Evolutionary conservation across 2,888 invertebrate species (phyloP).

Genomic region (Limnephilus marmoratus): DNA sequence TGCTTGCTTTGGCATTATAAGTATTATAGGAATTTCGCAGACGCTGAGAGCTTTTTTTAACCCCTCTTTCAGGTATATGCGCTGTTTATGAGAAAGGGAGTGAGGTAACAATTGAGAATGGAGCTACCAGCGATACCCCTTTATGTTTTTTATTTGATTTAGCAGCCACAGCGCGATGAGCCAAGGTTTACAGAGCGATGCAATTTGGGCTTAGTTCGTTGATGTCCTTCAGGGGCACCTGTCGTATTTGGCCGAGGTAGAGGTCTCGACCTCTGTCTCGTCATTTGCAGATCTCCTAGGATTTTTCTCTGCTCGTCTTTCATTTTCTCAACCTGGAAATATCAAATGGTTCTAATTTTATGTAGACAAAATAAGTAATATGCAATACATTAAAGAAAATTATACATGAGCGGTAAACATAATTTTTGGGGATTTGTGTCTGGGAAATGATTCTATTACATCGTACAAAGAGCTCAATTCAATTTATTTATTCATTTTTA

Average conservation of each 20-base stretch:
- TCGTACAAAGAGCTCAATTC: no score
- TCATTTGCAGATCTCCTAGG: constrained; percentile 69
- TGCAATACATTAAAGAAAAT: not conserved
- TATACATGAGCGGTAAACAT: no score
- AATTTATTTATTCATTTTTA: no score
- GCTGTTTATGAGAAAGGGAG: not conserved
- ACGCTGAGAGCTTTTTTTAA: no score
- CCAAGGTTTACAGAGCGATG: constrained; percentile 68
- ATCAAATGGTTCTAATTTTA: not conserved
- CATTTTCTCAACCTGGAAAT: constrained; percentile 70
- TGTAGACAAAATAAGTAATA: not conserved
- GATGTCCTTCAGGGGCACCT: not conserved
- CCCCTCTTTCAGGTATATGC: no score
- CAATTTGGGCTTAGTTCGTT: constrained; percentile 62
- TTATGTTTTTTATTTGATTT: not conserved
- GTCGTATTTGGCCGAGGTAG: not conserved
- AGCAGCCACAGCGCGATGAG: constrained; percentile 51
- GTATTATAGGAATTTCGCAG: no score
- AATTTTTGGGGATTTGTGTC: no score
- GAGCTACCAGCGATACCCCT: not conserved
- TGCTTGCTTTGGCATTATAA: no score
- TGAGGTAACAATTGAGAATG: no score
- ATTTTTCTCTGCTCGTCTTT: constrained; percentile 69
- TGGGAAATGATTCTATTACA: no score
- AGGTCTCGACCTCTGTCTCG: constrained; percentile 66